phyloP scores from a whole-genome alignment of 2,113 vertebrate species.

The Tupaia chinensis region DNA sequence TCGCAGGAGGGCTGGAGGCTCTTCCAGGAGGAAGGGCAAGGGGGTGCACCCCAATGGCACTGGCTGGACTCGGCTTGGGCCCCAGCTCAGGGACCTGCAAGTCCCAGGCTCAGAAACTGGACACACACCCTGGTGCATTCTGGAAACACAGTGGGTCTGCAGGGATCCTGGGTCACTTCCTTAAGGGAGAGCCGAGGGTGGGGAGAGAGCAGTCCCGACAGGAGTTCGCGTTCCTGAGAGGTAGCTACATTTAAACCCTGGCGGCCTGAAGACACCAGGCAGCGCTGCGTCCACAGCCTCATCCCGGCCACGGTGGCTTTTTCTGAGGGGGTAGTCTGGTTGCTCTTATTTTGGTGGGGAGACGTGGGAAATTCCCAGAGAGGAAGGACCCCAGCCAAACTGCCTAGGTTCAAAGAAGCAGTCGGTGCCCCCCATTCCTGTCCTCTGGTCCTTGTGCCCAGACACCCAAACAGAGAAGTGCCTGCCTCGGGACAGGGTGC shows the following conservation, averaged over 20 bases:
- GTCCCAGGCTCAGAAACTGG: conserved; percentile 12
- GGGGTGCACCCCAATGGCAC: not conserved
- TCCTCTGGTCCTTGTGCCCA: not conserved
- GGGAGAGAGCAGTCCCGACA: not conserved
- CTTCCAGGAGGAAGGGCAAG: not conserved
- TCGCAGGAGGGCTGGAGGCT: not conserved
- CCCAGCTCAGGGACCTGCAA: not conserved
- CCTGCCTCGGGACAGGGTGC: not conserved
- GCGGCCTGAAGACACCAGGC: not conserved
- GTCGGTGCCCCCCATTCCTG: not conserved
- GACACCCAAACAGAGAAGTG: not conserved
- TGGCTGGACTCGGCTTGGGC: conserved; percentile 18
- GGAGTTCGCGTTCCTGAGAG: not conserved
- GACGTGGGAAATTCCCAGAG: not conserved
- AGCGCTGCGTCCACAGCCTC: not conserved
- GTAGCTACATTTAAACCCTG: not conserved
- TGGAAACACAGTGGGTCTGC: conserved; percentile 73
- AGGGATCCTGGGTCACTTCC: not conserved
- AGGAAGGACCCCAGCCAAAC: not conserved
- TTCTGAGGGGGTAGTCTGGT: not conserved
- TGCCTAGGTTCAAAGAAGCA: not conserved
- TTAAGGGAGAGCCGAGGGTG: not conserved
- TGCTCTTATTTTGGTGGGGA: conserved; percentile 48
- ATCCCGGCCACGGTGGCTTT: not conserved
- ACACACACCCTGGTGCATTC: conserved; percentile 26